Evolutionary conservation across 2,113 vertebrate species (phyloP).

Genomic region (Marmota flaviventris): DNA sequence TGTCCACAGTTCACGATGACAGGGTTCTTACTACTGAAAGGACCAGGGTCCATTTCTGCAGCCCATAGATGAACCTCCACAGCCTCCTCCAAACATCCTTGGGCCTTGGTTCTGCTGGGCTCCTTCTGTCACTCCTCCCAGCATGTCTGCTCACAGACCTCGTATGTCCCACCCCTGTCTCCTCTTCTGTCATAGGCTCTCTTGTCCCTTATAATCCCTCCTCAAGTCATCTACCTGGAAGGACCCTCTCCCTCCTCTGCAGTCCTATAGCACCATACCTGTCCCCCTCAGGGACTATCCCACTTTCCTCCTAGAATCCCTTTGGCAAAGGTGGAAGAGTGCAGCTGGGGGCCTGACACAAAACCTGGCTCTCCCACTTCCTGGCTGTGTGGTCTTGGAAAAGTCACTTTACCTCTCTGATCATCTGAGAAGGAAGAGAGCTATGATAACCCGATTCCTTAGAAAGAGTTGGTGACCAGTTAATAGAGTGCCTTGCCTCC

Average conservation of each 20-base stretch:
- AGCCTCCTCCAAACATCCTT: neutral
- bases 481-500: neutral
- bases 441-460: neutral
- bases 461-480: neutral
- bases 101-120: neutral
- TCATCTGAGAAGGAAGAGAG: neutral
- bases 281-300: neutral
- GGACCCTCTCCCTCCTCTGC: neutral
- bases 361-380: neutral
- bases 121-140: neutral
- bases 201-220: neutral
- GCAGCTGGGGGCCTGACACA: neutral
- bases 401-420: slow-evolving; percentile 46
- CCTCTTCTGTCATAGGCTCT: too few species aligned
- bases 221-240: too few species aligned
- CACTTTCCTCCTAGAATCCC: neutral
- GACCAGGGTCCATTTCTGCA: rapidly evolving
- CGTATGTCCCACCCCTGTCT: neutral
- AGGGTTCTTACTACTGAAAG: rapidly evolving
- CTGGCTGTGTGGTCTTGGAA: neutral
- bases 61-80: neutral
- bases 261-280: neutral
- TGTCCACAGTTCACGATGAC: neutral
- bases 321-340: neutral
- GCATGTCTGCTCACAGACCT: neutral